Base-by-base conservation (phyloP, 1,140 invertebrate genomes). In the Magallana ariakensis region DNA sequence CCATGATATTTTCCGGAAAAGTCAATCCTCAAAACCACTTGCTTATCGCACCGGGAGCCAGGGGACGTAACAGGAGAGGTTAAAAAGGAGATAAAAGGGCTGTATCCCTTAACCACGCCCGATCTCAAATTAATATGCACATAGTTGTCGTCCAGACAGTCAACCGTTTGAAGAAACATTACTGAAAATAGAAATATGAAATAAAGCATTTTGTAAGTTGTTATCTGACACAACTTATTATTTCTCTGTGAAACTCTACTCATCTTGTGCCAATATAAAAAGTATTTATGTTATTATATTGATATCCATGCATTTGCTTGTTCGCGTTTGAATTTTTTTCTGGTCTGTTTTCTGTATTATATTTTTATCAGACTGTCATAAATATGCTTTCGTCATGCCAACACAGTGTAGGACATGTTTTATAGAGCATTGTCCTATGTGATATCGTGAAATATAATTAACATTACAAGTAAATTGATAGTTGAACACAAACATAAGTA, bases 11-110 rank as follows among this genome's bases (percentile, higher is more conserved):
- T 89, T 19, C 92, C 93, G 16, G 92, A 91, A 26, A 94, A 92
- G 88, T 93, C 91, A n/a, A 94, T 90, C 85, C 89, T 92, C 15
- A 94, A 83, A 11, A 94, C 94, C 1, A 94, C 93, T 83, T 94
- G 93, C 56, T 91, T 91, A 82, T 88, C 86, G 90, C 93, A 94
- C n/a, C 84, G 26, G 13, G 87, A 70, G 56, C 85, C 82, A 0
- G 58, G 22, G 3, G 89, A 82, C 6, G 85, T 88, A 8, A 83
- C 84, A 4, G 94, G 94, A 6, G 90, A 88, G 55, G 89, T 81
- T 15, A 94, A 60, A 80, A 94, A 94, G 9, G 89, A 87, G 33
- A 94, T 91, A 85, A 92, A 93, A 8, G 90, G 90, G 75, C 93
- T 94, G 88, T 94, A 94, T 26, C 94, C 94, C 62, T 89, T 92